Base-by-base conservation (phyloP, 2,888 invertebrate genomes). In the Exocentrus adspersus region DNA sequence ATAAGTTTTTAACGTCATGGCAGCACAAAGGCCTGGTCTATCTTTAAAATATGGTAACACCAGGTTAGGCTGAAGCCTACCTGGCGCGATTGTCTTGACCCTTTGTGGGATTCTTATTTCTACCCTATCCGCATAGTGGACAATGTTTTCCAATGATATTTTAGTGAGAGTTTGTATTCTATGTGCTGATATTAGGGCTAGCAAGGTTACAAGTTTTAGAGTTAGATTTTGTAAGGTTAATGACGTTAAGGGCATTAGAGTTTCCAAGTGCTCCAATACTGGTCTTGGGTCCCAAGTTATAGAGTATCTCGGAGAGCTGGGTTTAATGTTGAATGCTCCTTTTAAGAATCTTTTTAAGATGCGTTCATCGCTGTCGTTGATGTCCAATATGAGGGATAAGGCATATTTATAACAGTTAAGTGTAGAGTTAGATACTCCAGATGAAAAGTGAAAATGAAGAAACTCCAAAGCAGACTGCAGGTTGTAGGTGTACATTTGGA, bases 241-340 rank as follows among this genome's bases (percentile, higher is more conserved):
- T 24, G 48, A 9, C 21, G 10, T 12, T 12, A 24, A 7, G 7
- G 24, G 24, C 3, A 5, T 3, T 24, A 24, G 14, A 9, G 14
- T 60, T 30, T 41, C 12, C n/a, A 48, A 10, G 28, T 42, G 16
- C 4, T 20, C 3, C 4, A 60, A 48, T 20, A 59, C 59, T 2
- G 28, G 24, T 2, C 9, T 20, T 7, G 60, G 46, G 16, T 65
- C 50, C 64, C 60, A 64, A 14, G 64, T 64, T 10, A 7, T 41
- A 5, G 19, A n/a, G 30, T 61, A 64, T 51, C 45, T 61, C 17
- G 61, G 57, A 1, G 9, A 10, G 37, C 52, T 20, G n/a, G 61
- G 61, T 41, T 51, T 50, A 6, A 32, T 9, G 17, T 62, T 61
- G 17, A 43, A 53, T 12, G 62, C 14, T 2, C 58, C 65, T 41